A percentile compares a stretch with the other conserved stretches of the same genome.
Evolutionary conservation across 2,888 invertebrate species (phyloP).

Genomic region (Salticus scenicus): DNA sequence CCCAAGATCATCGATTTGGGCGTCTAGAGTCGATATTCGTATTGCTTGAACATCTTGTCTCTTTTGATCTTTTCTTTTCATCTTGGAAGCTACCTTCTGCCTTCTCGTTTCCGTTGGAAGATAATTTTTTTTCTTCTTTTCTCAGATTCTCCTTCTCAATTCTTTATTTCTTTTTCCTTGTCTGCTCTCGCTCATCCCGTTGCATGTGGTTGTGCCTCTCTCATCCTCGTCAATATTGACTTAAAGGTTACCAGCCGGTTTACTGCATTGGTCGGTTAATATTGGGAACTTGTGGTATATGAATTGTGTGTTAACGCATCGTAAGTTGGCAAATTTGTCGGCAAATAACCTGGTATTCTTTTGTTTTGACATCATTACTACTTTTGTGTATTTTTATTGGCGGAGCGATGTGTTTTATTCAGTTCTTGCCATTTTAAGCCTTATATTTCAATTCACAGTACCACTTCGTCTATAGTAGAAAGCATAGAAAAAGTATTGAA

Average conservation of each 20-base stretch:
- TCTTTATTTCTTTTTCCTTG: slow-evolving; percentile 19
- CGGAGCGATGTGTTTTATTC: too few relatives aligned
- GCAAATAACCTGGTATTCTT: too few relatives aligned
- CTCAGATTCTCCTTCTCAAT: neutral
- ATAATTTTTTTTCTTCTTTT: neutral
- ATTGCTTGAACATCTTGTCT: slow-evolving; percentile 40
- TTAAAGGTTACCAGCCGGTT: slow-evolving; percentile 28
- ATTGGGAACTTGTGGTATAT: slow-evolving; percentile 19
- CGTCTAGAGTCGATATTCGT: slow-evolving; percentile 52
- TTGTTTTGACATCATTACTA: too few relatives aligned
- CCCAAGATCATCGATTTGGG: slow-evolving; percentile 55
- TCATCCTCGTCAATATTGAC: slow-evolving; percentile 27
- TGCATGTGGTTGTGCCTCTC: slow-evolving; percentile 23
- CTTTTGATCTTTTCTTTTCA: slow-evolving; percentile 58
- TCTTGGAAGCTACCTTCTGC: slow-evolving; percentile 10
- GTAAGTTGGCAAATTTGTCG: neutral
- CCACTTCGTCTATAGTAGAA: too few relatives aligned
- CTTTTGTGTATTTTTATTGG: too few relatives aligned
- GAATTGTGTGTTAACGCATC: neutral
- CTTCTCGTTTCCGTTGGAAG: neutral
- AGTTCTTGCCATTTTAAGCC: too few relatives aligned
- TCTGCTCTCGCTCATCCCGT: neutral
- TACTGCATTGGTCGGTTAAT: slow-evolving; percentile 36
- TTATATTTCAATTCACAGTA: too few relatives aligned
- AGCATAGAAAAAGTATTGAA: too few relatives aligned